Percentiles rank a stretch among this genome's conserved stretches.
Conservation (phyloP, 2,797 vertebrate genomes). For the Trematomus bernacchii region DNA sequence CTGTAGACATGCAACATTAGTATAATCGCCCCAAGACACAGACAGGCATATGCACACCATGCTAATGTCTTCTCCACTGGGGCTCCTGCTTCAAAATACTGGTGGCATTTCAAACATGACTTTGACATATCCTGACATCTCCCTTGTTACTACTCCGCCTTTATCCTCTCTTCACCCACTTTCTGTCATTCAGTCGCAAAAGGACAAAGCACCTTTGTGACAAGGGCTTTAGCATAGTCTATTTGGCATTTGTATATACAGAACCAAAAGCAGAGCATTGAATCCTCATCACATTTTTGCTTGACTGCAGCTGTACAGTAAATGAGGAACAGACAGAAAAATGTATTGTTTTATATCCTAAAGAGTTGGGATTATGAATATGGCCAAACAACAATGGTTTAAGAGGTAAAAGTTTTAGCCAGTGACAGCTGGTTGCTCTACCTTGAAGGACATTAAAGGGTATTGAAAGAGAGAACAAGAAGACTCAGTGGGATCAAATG, state of each 20-base stretch:
- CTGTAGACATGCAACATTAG: slow-evolving; percentile 52
- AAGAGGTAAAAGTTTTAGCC: background rate
- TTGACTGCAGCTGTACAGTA: slow-evolving; percentile 32
- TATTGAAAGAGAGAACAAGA: background rate
- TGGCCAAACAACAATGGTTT: slow-evolving; percentile 6
- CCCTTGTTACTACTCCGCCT: slow-evolving; percentile 54
- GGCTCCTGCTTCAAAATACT: slow-evolving; percentile 56
- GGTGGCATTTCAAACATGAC: slow-evolving; percentile 61
- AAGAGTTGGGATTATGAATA: slow-evolving; percentile 14
- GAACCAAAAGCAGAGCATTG: slow-evolving; percentile 49
- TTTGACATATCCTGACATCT: slow-evolving; percentile 69
- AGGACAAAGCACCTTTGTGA: slow-evolving; percentile 59
- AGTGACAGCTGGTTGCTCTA: background rate
- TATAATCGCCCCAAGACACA: slow-evolving; percentile 51
- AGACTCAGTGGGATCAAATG: slow-evolving; percentile 40
- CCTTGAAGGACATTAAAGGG: background rate
- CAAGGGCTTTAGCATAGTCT: slow-evolving; percentile 49
- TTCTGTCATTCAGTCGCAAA: slow-evolving; percentile 64
- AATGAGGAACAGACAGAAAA: slow-evolving; percentile 2
- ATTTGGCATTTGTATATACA: slow-evolving; percentile 49
- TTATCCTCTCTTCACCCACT: slow-evolving; percentile 21
- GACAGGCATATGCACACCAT: slow-evolving; percentile 39
- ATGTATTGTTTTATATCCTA: slow-evolving; percentile 3
- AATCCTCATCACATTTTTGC: slow-evolving; percentile 55
- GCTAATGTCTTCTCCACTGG: slow-evolving; percentile 64